A percentile compares a stretch with the other conserved stretches of the same genome.
phyloP scores from a whole-genome alignment of 2,888 invertebrate genomes.

The Lepidocyrtoides sp. region DNA sequence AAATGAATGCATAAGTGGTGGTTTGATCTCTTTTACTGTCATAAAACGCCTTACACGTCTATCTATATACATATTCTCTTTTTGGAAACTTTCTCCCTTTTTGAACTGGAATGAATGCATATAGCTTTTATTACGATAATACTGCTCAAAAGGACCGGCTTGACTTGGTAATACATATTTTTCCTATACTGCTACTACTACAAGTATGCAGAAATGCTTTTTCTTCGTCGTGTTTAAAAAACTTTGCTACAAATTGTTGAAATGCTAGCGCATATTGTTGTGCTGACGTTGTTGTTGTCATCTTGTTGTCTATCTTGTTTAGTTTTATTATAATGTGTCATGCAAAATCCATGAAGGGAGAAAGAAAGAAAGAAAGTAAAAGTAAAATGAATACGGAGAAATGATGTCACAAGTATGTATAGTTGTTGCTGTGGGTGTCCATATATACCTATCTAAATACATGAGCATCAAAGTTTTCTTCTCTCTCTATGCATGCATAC shows the following conservation, averaged over 20 bases:
- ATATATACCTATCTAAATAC: too few species aligned
- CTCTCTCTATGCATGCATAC: too few species aligned
- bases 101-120: neutral
- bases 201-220: too few species aligned
- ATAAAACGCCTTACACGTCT: too few species aligned
- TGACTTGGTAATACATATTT: neutral
- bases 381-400: conserved; percentile 33
- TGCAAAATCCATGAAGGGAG: neutral
- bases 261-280: conserved; percentile 12
- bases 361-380: conserved; percentile 10
- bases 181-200: neutral
- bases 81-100: neutral
- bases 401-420: neutral
- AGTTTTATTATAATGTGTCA: neutral
- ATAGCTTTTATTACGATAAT: conserved; percentile 43
- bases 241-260: conserved; percentile 49
- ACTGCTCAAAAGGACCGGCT: conserved; percentile 11
- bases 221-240: conserved; percentile 38
- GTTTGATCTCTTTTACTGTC: conserved; percentile 59
- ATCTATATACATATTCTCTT: too few species aligned
- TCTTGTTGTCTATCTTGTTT: neutral
- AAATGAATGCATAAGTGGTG: conserved; percentile 18
- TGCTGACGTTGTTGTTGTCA: too few species aligned
- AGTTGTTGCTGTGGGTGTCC: too few species aligned
- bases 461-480: too few species aligned